Conservation (phyloP, 1,140 invertebrate genomes). For the Cryptotermes secundus region DNA sequence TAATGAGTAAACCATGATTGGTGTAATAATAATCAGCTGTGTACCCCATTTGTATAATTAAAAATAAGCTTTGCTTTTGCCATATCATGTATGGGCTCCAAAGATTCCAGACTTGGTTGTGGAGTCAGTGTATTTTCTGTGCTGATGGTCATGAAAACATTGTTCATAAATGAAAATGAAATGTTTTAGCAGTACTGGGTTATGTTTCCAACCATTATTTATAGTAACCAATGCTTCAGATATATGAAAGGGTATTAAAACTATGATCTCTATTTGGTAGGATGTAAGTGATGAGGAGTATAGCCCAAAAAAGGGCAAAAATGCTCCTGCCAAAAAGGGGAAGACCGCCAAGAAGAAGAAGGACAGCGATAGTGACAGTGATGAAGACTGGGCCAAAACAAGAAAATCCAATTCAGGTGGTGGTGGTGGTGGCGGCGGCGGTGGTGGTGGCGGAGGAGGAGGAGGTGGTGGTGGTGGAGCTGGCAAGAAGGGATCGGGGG, state of each 20-base stretch:
- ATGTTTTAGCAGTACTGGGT: too few species aligned
- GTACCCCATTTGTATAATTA: too few species aligned
- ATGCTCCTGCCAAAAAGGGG: constrained; percentile 48
- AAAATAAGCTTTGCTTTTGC: too few species aligned
- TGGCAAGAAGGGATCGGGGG: constrained; percentile 48
- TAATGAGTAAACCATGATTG: too few species aligned
- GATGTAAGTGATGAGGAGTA: constrained; percentile 69
- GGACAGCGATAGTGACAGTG: constrained; percentile 72
- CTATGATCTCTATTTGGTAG: constrained; percentile 40
- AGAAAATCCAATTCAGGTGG: constrained; percentile 55
- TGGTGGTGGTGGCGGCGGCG: constrained; percentile 45
- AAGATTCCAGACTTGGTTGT: too few species aligned
- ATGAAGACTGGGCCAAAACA: constrained; percentile 73
- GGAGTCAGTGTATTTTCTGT: too few species aligned
- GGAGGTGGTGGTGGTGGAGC: neutral
- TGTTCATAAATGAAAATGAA: too few species aligned
- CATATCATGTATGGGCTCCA: too few species aligned
- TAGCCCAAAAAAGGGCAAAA: constrained; percentile 57
- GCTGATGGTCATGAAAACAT: too few species aligned
- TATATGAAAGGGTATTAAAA: constrained; percentile 25
- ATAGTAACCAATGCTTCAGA: neutral
- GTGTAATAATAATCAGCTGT: too few species aligned
- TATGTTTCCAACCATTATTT: too few species aligned
- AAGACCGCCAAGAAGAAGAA: constrained; percentile 58
- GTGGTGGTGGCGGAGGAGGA: constrained; percentile 35